These are phyloP conservation scores for Ctenopoma kingsleyae DNA, from an alignment of 2,797 vertebrate species.

Conservation along the genomic window DNA sequence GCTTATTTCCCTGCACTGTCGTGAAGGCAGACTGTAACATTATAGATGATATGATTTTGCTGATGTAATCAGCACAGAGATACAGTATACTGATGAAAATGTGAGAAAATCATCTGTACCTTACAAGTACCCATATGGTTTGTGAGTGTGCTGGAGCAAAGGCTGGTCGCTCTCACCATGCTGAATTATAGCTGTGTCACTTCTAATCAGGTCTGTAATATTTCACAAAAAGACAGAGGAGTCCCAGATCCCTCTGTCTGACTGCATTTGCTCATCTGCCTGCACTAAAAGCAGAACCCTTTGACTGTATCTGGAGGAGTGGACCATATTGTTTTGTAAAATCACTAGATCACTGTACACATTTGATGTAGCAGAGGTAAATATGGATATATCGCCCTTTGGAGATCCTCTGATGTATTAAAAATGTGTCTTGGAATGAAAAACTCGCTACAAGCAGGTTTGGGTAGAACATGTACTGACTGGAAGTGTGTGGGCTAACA, in stretches of 20 bases:
- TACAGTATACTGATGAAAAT: constrained; percentile 40
- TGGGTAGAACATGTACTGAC: not conserved
- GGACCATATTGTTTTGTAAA: constrained; percentile 50
- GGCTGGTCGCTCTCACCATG: constrained; percentile 51
- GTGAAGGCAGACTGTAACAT: constrained; percentile 25
- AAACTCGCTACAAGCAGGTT: constrained; percentile 2
- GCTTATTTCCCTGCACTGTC: constrained; percentile 18
- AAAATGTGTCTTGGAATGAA: constrained; percentile 31
- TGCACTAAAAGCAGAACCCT: constrained; percentile 58
- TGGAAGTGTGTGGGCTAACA: constrained; percentile 13
- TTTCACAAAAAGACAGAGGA: constrained; percentile 69
- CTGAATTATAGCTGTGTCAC: constrained; percentile 81
- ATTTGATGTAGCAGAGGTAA: constrained; percentile 17
- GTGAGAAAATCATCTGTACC: constrained; percentile 36
- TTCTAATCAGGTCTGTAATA: constrained; percentile 78
- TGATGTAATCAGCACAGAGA: constrained; percentile 27
- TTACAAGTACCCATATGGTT: constrained; percentile 33
- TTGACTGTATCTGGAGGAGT: constrained; percentile 57
- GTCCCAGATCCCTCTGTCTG: constrained; percentile 64
- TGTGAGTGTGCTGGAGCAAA: constrained; percentile 22
- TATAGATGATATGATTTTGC: constrained; percentile 31
- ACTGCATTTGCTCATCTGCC: constrained; percentile 65
- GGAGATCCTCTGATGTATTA: constrained; percentile 37
- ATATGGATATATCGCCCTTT: constrained; percentile 24
- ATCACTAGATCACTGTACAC: constrained; percentile 30